A percentile compares a stretch with the other conserved stretches of the same genome.
Evolutionary conservation across 2,113 vertebrate genomes (phyloP).

Genomic region (Gavia stellata): DNA sequence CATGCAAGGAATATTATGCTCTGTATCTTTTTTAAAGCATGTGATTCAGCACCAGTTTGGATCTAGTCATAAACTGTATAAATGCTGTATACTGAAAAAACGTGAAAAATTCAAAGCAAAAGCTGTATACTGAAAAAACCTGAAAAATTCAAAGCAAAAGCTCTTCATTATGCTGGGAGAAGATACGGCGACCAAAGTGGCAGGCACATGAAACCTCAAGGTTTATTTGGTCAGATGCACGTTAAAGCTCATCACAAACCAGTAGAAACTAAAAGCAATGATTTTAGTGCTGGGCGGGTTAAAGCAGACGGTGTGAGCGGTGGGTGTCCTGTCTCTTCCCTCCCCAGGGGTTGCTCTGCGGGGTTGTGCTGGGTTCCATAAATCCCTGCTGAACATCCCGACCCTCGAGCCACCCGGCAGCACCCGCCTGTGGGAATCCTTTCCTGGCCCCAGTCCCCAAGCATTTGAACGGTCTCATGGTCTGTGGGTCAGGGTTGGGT

Average conservation of each 20-base stretch:
- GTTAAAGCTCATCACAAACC: neutral
- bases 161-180: neutral
- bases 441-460: neutral
- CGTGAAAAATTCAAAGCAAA: neutral
- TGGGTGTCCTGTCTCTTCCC: neutral
- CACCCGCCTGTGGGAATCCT: rapidly evolving
- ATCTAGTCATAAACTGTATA: neutral
- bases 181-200: rapidly evolving
- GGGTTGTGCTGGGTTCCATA: neutral
- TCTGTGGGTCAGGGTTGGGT: neutral
- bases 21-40: neutral
- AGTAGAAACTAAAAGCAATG: neutral
- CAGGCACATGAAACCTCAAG: neutral
- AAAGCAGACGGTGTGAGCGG: rapidly evolving
- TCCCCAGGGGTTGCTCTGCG: rapidly evolving
- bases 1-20: neutral
- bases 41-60: neutral
- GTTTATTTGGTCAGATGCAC: neutral
- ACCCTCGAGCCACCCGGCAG: neutral
- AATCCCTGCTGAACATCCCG: rapidly evolving
- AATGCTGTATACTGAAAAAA: neutral
- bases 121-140: neutral
- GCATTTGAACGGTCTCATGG: rapidly evolving
- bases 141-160: neutral
- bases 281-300: neutral